phyloP scores from a whole-genome alignment of 2,797 vertebrate species.

The Cynopterus sphinx region DNA sequence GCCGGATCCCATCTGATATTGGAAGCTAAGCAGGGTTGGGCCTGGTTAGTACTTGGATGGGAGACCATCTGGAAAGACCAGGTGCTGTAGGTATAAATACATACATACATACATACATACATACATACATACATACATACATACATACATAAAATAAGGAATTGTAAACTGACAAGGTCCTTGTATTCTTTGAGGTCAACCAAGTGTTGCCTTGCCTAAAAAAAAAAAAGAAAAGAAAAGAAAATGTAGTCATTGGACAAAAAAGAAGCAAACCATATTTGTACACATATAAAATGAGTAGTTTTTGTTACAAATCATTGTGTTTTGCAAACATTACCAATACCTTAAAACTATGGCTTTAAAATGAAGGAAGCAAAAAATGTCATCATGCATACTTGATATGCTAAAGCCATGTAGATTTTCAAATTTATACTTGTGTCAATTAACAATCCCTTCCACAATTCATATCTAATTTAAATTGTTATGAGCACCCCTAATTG shows the following conservation, averaged over 20 bases:
- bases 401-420: conserved; percentile 54
- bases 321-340: background rate
- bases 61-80: too few species aligned
- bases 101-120: too few species aligned
- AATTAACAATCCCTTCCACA: conserved; percentile 68
- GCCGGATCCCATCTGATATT: too few species aligned
- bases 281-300: background rate
- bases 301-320: background rate
- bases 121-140: too few species aligned
- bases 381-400: conserved; percentile 16
- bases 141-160: too few species aligned
- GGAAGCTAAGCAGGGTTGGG: too few species aligned
- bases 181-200: too few species aligned
- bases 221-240: too few species aligned
- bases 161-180: too few species aligned
- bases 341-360: background rate
- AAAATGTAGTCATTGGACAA: background rate
- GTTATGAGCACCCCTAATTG: conserved; percentile 77
- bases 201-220: too few species aligned
- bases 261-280: conserved; percentile 41
- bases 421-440: conserved; percentile 65
- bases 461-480: conserved; percentile 79
- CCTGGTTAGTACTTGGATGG: too few species aligned
- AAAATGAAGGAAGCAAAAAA: conserved; percentile 37
- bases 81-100: too few species aligned